Base-by-base conservation (phyloP, 2,113 vertebrate genomes). In the Cephalopholis sonnerati region DNA sequence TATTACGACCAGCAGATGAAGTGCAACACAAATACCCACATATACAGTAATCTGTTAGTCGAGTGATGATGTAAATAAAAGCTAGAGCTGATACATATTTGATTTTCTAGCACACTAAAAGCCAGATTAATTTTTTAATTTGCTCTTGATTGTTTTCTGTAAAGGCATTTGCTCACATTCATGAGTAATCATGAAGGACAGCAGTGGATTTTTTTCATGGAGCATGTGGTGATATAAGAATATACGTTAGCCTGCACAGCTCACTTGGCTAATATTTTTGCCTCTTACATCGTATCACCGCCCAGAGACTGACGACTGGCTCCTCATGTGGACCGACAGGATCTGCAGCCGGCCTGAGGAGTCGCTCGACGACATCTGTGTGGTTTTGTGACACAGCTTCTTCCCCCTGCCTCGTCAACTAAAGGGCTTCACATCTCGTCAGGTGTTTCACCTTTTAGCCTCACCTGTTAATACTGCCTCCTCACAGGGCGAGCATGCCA, bases 391-490 rank as follows among this genome's bases (percentile, higher is more conserved):
- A 74, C 0, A 16, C 69, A 74, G 74, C 64, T 70, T 46, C 41
- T 24, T n/a, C 16, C 17, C 15, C 7, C 63, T 1, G 32, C 64
- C 64, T 48, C 20, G 74, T 57, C 71, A 63, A 48, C 65, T 15
- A 77, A 80, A 83, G 77, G 67, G 72, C 77, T 80, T 72, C 36
- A 22, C 74, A n/a, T 46, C 24, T 25, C 5, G 15, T 15, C 62
- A 58, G 65, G 59, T 66, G 57, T 75, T 27, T 66, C 70, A 71
- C 70, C 80, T 66, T 24, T 50, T n/a, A 50, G 46, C 71, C 80
- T 79, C 80, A 50, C 74, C 63, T 73, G 20, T 57, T 75, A 44
- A 32, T 15, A 46, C 75, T 83, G 76, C 76, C 85, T 72, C 18
- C 50, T 71, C 70, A 20, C 65, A 13, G 73, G 44, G 44, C 24